phyloP scores from a whole-genome alignment of 1,140 invertebrate species.

The Centruroides sculpturatus region DNA sequence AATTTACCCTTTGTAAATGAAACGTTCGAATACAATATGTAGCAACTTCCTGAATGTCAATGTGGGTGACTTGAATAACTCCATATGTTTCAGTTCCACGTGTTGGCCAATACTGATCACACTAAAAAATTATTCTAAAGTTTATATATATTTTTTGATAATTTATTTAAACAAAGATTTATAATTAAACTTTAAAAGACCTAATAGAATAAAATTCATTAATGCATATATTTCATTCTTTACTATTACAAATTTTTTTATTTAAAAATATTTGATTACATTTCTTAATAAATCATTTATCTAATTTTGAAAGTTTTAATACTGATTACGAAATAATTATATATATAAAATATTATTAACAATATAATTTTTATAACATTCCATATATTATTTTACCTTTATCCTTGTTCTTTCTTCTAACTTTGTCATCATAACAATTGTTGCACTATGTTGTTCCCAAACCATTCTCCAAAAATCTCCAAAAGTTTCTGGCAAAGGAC shows the following conservation, averaged over 20 bases:
- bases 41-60: conserved; percentile 88
- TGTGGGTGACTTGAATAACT: conserved; percentile 76
- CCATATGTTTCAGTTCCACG: conserved; percentile 89
- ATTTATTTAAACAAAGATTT: no score
- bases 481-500: conserved; percentile 91
- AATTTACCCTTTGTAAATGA: conserved; percentile 46
- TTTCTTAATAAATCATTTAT: no score
- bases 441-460: conserved; percentile 85
- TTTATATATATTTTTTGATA: no score
- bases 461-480: conserved; percentile 98
- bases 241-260: no score
- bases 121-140: conserved; percentile 26
- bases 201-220: no score
- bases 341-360: no score
- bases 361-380: no score
- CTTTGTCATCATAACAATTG: conserved; percentile 98
- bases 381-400: conserved; percentile 41
- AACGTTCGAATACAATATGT: conserved; percentile 97
- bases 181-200: no score
- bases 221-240: no score
- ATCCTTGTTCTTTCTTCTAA: conserved; percentile 87
- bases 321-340: no score
- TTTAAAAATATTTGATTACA: no score
- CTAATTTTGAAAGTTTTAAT: no score
- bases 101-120: conserved; percentile 95